phyloP scores from a whole-genome alignment of 2,797 vertebrate genomes.

The Eospalax fontanierii region DNA sequence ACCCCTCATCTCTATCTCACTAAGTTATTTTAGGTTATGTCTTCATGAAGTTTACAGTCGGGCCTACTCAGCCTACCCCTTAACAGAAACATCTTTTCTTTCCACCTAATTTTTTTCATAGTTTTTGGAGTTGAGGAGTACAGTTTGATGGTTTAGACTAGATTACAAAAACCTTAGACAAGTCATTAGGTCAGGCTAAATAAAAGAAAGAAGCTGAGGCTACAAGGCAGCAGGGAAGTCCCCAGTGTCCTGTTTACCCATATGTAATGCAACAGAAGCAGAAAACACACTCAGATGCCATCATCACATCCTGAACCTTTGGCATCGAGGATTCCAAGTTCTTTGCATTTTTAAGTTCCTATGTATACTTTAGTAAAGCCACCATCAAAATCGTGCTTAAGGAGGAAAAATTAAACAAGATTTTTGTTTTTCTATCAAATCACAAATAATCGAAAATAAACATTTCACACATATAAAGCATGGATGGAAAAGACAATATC shows the following conservation, averaged over 20 bases:
- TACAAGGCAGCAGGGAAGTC: not conserved
- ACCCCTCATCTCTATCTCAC: too few species aligned
- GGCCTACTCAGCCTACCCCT: too few species aligned
- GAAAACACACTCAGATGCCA: not conserved
- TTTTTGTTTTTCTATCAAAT: not conserved
- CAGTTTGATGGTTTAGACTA: not conserved
- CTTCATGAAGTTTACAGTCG: not conserved
- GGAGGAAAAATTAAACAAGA: conserved; percentile 27
- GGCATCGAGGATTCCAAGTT: not conserved
- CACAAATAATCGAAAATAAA: conserved; percentile 33
- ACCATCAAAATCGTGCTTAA: conserved; percentile 12
- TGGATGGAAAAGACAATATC: conserved; percentile 6
- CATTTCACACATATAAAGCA: not conserved
- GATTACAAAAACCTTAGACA: not conserved
- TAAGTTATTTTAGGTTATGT: not conserved
- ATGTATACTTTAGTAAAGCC: not conserved
- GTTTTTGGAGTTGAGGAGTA: not conserved
- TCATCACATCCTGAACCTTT: not conserved
- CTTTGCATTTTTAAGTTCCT: conserved; percentile 5
- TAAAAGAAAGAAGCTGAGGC: not conserved
- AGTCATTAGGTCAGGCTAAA: not conserved
- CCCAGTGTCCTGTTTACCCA: not conserved
- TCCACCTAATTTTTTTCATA: not conserved
- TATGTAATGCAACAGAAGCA: not conserved
- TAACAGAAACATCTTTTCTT: not conserved